Evolutionary conservation across 2,888 invertebrate genomes (phyloP), one percentile per base, ranked within the genome.

Genomic region (Xestia c-nigrum): DNA sequence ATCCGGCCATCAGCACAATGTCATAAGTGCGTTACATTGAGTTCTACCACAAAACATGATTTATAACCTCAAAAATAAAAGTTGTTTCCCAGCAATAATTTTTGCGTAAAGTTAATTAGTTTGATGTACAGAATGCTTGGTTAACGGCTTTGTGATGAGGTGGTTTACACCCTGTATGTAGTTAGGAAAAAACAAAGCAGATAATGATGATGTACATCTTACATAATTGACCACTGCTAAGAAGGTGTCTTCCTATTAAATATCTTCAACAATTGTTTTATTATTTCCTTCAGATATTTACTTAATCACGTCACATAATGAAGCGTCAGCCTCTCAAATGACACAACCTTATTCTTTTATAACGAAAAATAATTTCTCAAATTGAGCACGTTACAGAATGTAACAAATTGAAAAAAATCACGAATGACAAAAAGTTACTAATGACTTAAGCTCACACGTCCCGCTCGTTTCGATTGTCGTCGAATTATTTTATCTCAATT

Each of bases 401-500:
- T 38, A 1, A 64, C 65, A 57, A 63, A 50, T 63, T 63, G 59
- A 68, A 76, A 40, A 70, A 47, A 85, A 57, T 74, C 47, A 47
- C 71, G 68, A n/a, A 24, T 68, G 43, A 76, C 67, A 76, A 68
- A 40, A 68, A 31, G 14, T 73, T 47, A 16, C 47, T 82, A 83
- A 85, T 83, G 81, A 81, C 68, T 69, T 31, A 50, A 76, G 65
- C 71, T 81, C 85, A 81, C 81, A 81, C 85, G 74, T 72, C 46
- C 43, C 38, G 46, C 63, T 67, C 74, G 84, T 76, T 70, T 24
- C 31, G 61, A 67, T 73, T 74, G 84, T 78, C 66, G 61, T 67
- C 72, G 81, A 82, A 88, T 88, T 87, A 88, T 85, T 87, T 86
- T 82, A 83, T 85, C 83, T 72, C 73, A 59, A 65, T 72, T 72